Conservation (phyloP, 2,888 invertebrate species). For the Phlogophora meticulosa region DNA sequence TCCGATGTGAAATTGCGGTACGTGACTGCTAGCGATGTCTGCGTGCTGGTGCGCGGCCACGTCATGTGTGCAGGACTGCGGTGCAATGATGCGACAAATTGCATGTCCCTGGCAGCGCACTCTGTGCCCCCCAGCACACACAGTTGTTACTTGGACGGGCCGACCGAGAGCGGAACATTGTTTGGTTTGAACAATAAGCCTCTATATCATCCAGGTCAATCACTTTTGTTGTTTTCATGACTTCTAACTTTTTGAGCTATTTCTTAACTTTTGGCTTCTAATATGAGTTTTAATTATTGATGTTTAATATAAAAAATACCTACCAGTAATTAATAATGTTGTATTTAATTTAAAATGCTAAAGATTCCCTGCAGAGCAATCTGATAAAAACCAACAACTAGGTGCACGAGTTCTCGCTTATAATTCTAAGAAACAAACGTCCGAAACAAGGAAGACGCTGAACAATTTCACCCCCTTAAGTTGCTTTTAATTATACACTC, state of each 20-base stretch:
- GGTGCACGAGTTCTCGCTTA: neutral
- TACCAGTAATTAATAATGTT: neutral
- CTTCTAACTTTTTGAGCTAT: neutral
- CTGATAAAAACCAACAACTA: neutral
- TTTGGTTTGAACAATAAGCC: neutral
- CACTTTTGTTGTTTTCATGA: neutral
- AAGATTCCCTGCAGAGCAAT: neutral
- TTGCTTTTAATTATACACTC: slow-evolving; percentile 28
- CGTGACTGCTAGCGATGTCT: slow-evolving; percentile 39
- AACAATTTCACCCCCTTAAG: neutral
- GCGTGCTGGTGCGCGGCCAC: neutral
- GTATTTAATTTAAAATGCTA: too few species aligned
- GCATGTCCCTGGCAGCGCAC: slow-evolving; percentile 45
- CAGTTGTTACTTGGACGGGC: slow-evolving; percentile 11
- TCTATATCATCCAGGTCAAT: slow-evolving; percentile 10
- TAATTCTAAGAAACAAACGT: neutral
- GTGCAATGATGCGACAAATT: slow-evolving; percentile 60
- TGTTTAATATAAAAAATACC: neutral
- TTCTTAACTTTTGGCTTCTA: neutral
- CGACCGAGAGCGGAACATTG: neutral
- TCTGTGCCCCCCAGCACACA: slow-evolving; percentile 2
- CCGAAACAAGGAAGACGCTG: neutral
- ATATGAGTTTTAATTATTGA: neutral
- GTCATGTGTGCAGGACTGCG: slow-evolving; percentile 44
- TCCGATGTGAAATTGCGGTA: slow-evolving; percentile 45